A percentile compares a stretch with the other conserved stretches of the same genome.
Conservation (phyloP, 2,113 vertebrate genomes). For the Pseudorhombus dupliciocellatus region DNA sequence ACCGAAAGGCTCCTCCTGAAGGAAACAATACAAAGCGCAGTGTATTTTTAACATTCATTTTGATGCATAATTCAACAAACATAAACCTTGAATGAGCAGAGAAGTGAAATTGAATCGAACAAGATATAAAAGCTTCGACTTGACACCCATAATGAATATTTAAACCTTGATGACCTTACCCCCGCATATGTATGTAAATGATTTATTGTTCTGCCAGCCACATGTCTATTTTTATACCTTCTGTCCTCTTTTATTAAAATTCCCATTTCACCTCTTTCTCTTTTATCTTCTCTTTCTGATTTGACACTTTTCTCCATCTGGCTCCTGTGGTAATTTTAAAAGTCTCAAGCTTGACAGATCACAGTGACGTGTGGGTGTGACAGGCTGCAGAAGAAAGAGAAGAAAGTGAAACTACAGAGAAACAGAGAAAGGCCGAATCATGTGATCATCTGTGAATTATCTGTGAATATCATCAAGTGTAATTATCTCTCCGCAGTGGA, state of each 20-base stretch:
- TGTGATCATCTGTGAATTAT: constrained; percentile 57
- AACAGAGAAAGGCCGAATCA: constrained; percentile 4
- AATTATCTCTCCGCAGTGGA: constrained; percentile 58
- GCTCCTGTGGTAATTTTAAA: constrained; percentile 12
- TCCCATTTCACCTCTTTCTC: constrained; percentile 39
- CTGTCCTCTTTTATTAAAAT: constrained; percentile 38
- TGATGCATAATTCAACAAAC: constrained; percentile 69
- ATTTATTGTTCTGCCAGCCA: constrained; percentile 55
- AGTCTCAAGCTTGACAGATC: constrained; percentile 5
- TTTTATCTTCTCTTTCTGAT: constrained; percentile 39
- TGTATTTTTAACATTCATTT: constrained; percentile 56
- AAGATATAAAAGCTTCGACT: constrained; percentile 64
- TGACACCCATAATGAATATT: constrained; percentile 72
- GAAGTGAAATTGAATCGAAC: constrained; percentile 47
- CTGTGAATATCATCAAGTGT: constrained; percentile 67
- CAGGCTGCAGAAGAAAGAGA: constrained; percentile 10
- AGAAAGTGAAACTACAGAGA: constrained; percentile 28
- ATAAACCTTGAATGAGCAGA: constrained; percentile 63
- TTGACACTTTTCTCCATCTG: constrained; percentile 17
- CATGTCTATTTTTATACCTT: constrained; percentile 65
- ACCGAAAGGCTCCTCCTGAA: not conserved
- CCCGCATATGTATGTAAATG: constrained; percentile 54
- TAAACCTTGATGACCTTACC: constrained; percentile 67
- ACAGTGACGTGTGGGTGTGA: not conserved
- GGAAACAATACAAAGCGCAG: constrained; percentile 16